phyloP scores from a whole-genome alignment of 2,113 vertebrate species.

The Rhea americana region DNA sequence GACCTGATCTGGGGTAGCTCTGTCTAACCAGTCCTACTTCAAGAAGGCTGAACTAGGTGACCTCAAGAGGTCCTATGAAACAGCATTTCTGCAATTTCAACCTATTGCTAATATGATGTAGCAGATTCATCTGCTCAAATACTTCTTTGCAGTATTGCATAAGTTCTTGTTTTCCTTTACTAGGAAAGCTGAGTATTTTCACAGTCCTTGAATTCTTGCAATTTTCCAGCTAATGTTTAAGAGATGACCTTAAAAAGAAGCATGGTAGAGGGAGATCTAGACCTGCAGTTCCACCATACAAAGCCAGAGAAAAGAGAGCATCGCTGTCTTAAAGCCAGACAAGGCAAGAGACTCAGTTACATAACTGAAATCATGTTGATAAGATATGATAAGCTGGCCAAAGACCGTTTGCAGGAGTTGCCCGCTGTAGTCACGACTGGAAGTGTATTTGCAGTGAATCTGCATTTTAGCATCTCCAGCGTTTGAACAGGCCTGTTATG shows the following conservation, averaged over 20 bases:
- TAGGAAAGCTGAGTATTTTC: not conserved
- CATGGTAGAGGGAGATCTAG: not conserved
- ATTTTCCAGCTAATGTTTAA: not conserved
- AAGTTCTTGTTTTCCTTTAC: not conserved
- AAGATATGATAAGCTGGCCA: not conserved
- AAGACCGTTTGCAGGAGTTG: not conserved
- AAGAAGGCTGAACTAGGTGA: no score
- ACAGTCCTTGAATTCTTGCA: not conserved
- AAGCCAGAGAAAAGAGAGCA: not conserved
- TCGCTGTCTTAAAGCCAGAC: not conserved
- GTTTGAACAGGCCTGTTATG: not conserved
- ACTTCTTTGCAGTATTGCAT: not conserved
- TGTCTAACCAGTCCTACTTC: no score
- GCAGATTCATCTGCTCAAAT: no score
- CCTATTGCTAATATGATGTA: no score
- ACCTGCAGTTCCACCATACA: not conserved
- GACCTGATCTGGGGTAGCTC: no score
- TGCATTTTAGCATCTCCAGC: not conserved
- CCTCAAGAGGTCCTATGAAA: no score
- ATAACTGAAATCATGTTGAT: not conserved
- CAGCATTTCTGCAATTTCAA: no score
- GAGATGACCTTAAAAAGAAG: not conserved
- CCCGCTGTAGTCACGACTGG: not conserved
- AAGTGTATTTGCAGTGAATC: not conserved
- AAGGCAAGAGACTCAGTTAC: not conserved